Conservation (phyloP, 1,140 invertebrate species). For the Lucilia cuprina region DNA sequence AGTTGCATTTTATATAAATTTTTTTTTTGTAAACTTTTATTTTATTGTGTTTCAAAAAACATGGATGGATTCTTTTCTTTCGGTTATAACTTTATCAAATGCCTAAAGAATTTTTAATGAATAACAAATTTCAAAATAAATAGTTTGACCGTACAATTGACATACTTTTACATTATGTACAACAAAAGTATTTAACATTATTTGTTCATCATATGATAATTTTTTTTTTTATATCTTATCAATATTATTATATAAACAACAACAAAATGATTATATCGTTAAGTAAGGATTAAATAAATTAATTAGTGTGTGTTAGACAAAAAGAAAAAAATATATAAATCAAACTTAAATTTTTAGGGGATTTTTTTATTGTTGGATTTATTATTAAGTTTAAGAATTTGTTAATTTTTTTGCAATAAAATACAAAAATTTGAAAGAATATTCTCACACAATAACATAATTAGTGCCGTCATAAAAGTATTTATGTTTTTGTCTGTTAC, state of each 20-base stretch:
- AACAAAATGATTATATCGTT: not conserved
- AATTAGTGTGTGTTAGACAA: not conserved
- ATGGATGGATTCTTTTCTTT: not conserved
- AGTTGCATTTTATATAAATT: not conserved
- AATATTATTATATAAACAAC: not conserved
- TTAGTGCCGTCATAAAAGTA: too few species aligned
- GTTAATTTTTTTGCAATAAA: not conserved
- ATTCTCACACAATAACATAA: too few species aligned
- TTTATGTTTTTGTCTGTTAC: too few species aligned
- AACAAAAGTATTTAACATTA: not conserved
- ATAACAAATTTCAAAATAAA: slow-evolving; percentile 1
- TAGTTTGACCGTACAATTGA: not conserved
- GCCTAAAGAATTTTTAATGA: not conserved
- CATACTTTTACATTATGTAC: not conserved
- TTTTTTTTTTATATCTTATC: not conserved
- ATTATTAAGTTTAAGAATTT: too few species aligned
- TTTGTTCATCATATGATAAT: not conserved
- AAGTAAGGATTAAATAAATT: not conserved
- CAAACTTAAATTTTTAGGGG: not conserved
- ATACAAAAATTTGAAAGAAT: not conserved
- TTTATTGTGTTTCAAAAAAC: not conserved
- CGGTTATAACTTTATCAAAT: not conserved
- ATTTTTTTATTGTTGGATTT: not conserved
- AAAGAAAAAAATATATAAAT: too few species aligned
- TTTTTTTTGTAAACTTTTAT: not conserved